Percentiles rank a stretch among this genome's conserved stretches.
Conservation (phyloP, 1,140 invertebrate genomes). For the Zophobas atratus region DNA sequence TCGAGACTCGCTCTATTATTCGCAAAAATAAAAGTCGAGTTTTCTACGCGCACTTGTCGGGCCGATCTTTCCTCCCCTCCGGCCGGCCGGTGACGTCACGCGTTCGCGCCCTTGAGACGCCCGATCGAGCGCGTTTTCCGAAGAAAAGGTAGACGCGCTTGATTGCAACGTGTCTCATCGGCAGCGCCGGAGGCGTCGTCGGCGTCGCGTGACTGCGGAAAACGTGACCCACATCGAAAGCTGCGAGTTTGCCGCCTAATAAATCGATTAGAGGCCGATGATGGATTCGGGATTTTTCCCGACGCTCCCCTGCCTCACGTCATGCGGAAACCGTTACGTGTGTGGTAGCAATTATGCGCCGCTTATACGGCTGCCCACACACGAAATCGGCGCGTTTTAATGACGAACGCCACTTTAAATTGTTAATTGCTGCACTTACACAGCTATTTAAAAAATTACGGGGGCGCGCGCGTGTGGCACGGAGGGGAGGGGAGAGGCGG, state of each 20-base stretch:
- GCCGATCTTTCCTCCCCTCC: too few relatives aligned
- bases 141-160: constrained; percentile 15
- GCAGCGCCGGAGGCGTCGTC: constrained; percentile 14
- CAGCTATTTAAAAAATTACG: constrained; percentile 13
- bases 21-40: too few relatives aligned
- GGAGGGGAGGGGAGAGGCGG: too few relatives aligned
- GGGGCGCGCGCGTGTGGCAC: constrained; percentile 5
- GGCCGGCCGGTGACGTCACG: too few relatives aligned
- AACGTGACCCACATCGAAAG: constrained; percentile 46
- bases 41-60: too few relatives aligned
- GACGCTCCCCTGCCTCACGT: not conserved
- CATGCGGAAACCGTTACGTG: constrained; percentile 23
- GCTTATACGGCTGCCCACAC: constrained; percentile 16
- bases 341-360: constrained; percentile 26
- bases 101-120: not conserved
- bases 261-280: constrained; percentile 31
- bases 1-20: too few relatives aligned
- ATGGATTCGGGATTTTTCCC: constrained; percentile 1
- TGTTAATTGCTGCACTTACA: constrained; percentile 26
- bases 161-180: constrained; percentile 38
- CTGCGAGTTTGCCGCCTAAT: constrained; percentile 31
- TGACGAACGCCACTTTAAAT: constrained; percentile 26
- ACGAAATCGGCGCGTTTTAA: constrained; percentile 13
- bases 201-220: constrained; percentile 44
- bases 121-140: not conserved